A percentile compares a stretch with the other conserved stretches of the same genome.
phyloP scores from a whole-genome alignment of 2,888 invertebrate genomes.

The Drosophila flavopinicola region DNA sequence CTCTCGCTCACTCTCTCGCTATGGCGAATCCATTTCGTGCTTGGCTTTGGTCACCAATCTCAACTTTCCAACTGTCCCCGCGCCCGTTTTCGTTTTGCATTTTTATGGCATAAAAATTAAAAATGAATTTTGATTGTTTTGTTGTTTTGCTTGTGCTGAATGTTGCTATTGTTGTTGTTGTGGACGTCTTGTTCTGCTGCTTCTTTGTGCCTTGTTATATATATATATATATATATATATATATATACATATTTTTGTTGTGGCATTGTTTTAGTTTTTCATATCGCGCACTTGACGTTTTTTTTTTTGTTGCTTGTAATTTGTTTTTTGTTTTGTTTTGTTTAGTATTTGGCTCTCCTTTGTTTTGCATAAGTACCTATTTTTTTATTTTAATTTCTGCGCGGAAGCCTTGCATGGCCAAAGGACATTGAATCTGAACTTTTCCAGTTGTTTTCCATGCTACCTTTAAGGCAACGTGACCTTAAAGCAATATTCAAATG shows the following conservation, averaged over 20 bases:
- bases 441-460: conserved; percentile 14
- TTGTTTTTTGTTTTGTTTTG: conserved; percentile 37
- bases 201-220: conserved; percentile 36
- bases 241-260: conserved; percentile 39
- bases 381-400: conserved; percentile 47
- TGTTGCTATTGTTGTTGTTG: conserved; percentile 27
- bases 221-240: conserved; percentile 1
- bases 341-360: conserved; percentile 32
- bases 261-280: conserved; percentile 60
- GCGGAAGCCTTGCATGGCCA: conserved; percentile 71
- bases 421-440: conserved; percentile 61
- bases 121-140: conserved; percentile 77
- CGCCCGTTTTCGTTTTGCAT: conserved; percentile 75
- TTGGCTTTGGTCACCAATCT: conserved; percentile 58
- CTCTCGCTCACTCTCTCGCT: not conserved
- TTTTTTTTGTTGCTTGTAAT: conserved; percentile 52
- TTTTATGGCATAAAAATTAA: conserved; percentile 80
- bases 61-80: conserved; percentile 3
- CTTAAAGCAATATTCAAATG: conserved; percentile 19
- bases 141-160: no score
- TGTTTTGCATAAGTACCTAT: conserved; percentile 52
- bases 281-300: conserved; percentile 65
- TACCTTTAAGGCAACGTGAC: conserved; percentile 7
- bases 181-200: conserved; percentile 31
- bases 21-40: conserved; percentile 51